Percentiles rank a stretch among this genome's conserved stretches.
These are phyloP conservation scores for Cyclophora punctaria DNA, from an alignment of 2,888 invertebrate genomes.

Conservation along the genomic window DNA sequence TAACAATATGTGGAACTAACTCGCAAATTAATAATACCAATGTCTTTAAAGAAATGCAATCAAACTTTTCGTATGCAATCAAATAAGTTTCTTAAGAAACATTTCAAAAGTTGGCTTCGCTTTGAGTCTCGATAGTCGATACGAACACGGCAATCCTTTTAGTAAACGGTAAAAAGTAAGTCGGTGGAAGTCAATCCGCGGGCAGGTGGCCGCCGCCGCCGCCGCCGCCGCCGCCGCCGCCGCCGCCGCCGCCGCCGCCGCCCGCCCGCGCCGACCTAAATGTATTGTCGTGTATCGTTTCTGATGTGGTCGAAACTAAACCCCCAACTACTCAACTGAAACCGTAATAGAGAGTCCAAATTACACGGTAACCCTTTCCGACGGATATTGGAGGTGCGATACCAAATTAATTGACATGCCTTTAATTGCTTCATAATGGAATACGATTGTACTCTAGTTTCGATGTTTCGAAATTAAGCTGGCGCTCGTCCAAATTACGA, in stretches of 20 bases:
- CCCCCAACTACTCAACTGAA: slow-evolving; percentile 70
- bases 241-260: slow-evolving; percentile 28
- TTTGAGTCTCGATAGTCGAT: slow-evolving; percentile 57
- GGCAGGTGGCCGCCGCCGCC: slow-evolving; percentile 33
- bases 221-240: slow-evolving; percentile 28
- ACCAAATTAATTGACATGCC: slow-evolving; percentile 46
- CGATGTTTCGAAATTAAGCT: slow-evolving; percentile 14
- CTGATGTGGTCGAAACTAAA: slow-evolving; percentile 60
- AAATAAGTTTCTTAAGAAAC: slow-evolving; percentile 16
- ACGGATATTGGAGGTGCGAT: slow-evolving; percentile 48
- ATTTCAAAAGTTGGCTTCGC: slow-evolving; percentile 29
- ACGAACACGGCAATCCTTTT: slow-evolving; percentile 71
- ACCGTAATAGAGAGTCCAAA: slow-evolving; percentile 62
- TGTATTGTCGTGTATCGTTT: slow-evolving; percentile 67
- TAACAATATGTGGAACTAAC: slow-evolving; percentile 23
- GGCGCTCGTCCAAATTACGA: slow-evolving; percentile 20
- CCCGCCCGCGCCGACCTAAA: slow-evolving; percentile 40
- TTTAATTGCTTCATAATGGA: slow-evolving; percentile 36
- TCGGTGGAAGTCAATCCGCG: slow-evolving; percentile 55
- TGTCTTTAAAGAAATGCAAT: not conserved
- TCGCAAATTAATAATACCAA: slow-evolving; percentile 12
- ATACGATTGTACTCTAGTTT: slow-evolving; percentile 27
- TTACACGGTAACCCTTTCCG: slow-evolving; percentile 65
- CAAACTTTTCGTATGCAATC: slow-evolving; percentile 8
- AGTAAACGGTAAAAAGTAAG: slow-evolving; percentile 61